Percentiles rank a stretch among this genome's conserved stretches.
These are phyloP conservation scores for Mimumesa dahlbomi DNA, from an alignment of 2,888 invertebrate species.

Conservation along the genomic window DNA sequence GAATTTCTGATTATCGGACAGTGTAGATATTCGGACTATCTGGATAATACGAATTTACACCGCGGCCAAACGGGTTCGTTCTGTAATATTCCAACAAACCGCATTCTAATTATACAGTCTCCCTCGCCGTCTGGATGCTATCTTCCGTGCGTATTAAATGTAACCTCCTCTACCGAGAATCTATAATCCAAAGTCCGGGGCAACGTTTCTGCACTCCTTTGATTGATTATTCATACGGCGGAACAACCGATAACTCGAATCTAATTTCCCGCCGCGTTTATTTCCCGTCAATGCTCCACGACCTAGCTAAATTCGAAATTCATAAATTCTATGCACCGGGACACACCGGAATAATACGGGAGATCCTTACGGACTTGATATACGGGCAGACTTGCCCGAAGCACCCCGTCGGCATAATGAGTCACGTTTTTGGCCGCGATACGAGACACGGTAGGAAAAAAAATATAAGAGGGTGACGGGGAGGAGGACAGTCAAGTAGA, in stretches of 20 bases:
- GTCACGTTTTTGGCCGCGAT: conserved; percentile 46
- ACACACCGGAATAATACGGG: conserved; percentile 38
- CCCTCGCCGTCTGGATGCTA: no score
- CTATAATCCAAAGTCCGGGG: no score
- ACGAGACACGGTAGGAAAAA: conserved; percentile 21
- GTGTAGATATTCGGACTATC: not conserved
- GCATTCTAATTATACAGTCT: conserved; percentile 12
- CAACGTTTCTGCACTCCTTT: no score
- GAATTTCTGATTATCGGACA: conserved; percentile 1
- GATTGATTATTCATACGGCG: no score
- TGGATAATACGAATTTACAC: not conserved
- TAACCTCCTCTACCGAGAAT: no score
- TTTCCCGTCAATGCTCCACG: no score
- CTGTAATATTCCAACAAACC: not conserved
- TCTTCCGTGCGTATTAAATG: no score
- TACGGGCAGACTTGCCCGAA: conserved; percentile 26
- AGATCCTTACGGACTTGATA: conserved; percentile 23
- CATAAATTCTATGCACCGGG: not conserved
- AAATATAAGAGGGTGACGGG: no score
- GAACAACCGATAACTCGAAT: no score
- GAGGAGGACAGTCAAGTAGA: conserved; percentile 34
- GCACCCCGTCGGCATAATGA: conserved; percentile 40
- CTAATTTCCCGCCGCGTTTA: no score
- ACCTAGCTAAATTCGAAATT: no score
- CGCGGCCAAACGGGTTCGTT: not conserved